Evolutionary conservation across 2,797 vertebrate species (phyloP).

Genomic region (Serranus cabrilla): DNA sequence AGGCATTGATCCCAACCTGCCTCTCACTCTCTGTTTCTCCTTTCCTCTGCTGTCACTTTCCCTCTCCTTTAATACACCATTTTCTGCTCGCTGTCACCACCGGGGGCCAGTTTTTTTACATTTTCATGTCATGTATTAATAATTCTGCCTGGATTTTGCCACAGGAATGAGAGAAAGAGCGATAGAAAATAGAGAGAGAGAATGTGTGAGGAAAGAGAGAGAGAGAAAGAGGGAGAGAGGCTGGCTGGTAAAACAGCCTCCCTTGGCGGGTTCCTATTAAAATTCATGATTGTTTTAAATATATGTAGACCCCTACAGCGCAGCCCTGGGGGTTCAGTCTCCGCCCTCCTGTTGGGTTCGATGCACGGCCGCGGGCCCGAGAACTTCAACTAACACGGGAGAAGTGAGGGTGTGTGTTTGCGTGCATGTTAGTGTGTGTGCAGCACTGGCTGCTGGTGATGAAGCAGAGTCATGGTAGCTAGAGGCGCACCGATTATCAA

Average conservation of each 20-base stretch:
- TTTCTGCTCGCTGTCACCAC: slow-evolving; percentile 65
- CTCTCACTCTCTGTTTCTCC: slow-evolving; percentile 17
- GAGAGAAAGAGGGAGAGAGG: slow-evolving; percentile 15
- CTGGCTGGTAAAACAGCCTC: slow-evolving; percentile 61
- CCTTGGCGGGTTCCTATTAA: slow-evolving; percentile 71
- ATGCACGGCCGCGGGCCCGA: slow-evolving; percentile 55
- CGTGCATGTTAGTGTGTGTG: slow-evolving; percentile 12
- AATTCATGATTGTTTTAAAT: slow-evolving; percentile 86
- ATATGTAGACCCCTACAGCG: slow-evolving; percentile 79
- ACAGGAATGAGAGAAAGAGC: slow-evolving; percentile 56
- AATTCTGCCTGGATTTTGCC: slow-evolving; percentile 71
- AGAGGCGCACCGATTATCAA: slow-evolving; percentile 65
- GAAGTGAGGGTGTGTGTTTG: slow-evolving; percentile 4
- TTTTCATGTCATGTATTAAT: slow-evolving; percentile 79
- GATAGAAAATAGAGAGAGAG: slow-evolving; percentile 37
- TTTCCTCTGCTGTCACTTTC: slow-evolving; percentile 61
- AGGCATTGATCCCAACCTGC: slow-evolving; percentile 31
- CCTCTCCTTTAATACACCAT: slow-evolving; percentile 64
- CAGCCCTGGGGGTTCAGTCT: slow-evolving; percentile 63
- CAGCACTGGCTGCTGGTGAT: slow-evolving; percentile 24
- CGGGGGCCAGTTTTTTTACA: slow-evolving; percentile 73
- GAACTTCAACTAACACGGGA: slow-evolving; percentile 58
- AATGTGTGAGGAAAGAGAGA: neutral
- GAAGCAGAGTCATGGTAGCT: slow-evolving; percentile 48
- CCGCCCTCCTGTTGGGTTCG: slow-evolving; percentile 66